Evolutionary conservation across 2,888 invertebrate genomes (phyloP).

Genomic region (Subacronicta megacephala): DNA sequence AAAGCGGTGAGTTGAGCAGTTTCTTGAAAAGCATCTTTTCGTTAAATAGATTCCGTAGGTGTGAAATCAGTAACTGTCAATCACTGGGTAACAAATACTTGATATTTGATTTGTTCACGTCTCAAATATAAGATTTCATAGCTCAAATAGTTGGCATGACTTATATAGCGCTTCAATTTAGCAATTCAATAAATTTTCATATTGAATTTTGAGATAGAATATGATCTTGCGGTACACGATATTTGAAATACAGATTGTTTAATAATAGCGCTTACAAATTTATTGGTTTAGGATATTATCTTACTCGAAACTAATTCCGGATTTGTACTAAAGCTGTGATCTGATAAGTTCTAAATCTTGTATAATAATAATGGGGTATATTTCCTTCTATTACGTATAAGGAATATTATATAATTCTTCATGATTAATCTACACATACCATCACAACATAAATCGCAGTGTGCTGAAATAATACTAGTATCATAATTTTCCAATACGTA

Average conservation of each 20-base stretch:
- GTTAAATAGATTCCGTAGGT: background rate
- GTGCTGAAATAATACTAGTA: no score
- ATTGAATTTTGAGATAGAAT: background rate
- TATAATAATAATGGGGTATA: no score
- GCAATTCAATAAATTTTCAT: background rate
- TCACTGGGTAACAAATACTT: slow-evolving; percentile 12
- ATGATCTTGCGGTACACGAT: background rate
- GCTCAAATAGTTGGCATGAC: background rate
- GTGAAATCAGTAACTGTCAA: slow-evolving; percentile 3
- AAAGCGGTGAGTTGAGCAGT: slow-evolving; percentile 1
- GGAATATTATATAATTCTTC: no score
- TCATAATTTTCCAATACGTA: no score
- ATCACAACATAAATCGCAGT: no score
- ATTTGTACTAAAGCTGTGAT: no score
- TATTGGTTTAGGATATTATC: no score
- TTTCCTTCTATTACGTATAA: no score
- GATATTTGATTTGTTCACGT: slow-evolving; percentile 17
- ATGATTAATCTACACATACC: no score
- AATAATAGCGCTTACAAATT: background rate
- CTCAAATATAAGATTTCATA: background rate
- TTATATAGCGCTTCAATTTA: background rate
- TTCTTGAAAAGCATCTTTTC: background rate
- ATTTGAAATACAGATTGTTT: background rate
- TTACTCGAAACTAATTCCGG: no score
- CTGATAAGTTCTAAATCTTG: no score